Base-by-base conservation (phyloP, 92 coral and sea anemone genomes). In the Muricea muricata region DNA sequence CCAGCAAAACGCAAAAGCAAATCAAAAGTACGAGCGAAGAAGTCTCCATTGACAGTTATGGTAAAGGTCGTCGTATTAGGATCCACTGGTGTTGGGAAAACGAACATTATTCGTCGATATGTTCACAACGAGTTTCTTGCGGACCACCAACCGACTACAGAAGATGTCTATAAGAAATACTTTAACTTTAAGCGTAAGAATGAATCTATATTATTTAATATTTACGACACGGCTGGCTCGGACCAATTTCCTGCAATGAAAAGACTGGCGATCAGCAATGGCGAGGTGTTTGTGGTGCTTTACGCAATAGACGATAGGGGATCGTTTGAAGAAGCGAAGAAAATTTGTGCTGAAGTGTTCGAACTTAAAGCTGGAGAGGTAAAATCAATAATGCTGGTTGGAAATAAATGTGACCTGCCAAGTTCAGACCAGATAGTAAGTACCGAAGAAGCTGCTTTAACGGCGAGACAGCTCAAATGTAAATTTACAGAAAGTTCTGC, bases 191-290 rank as follows among this genome's bases (percentile, higher is more conserved):
- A 89, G 60, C 69, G 83, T n/a, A 94, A 88, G 35, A 93, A 93
- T 37, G 92, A 94, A 58, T 86, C 95, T 17, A 95, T 97, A 25
- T 84, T 97, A 20, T 83, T 97, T 29, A 92, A 97, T 78, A 93
- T 97, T 58, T 33, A 92, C 26, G 99, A 97, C 84, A 97, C 99
- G 21, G 97, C 98, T 14, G 99, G 99, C 3, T 92, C 98, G 5
- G 94, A 97, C 40, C 94, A 90, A 41, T 97, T 97, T 79, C 99
- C 99, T 5, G 99, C 99, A 12, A 97, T 97, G 99, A 93, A 81
- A 72, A 91, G 91, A 88, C 79, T 97, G 75, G 94, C 99, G 0
- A 85, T 94, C 21, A 93, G 93, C 46, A 89, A 91, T 45, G 97
- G 98, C 0, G 93, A 97, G 4, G 97, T 95, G 46, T 97, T 97